Base-by-base conservation (phyloP, 2,113 vertebrate species). In the Piaya cayana region DNA sequence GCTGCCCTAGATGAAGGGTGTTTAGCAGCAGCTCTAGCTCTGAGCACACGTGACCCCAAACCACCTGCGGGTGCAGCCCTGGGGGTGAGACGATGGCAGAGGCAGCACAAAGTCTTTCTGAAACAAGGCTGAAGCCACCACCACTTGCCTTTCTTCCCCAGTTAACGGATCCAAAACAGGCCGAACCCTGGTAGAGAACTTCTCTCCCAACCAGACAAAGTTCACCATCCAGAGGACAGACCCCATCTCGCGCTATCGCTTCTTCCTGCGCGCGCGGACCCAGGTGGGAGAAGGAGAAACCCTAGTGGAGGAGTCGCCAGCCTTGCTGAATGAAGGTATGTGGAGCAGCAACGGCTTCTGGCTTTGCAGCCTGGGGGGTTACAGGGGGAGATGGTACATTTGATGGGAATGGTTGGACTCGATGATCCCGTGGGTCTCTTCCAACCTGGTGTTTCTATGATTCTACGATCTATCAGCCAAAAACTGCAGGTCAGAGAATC, bases 311-410 rank as follows among this genome's bases (percentile, higher is more conserved):
- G 99, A 99, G 62, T 99, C 99, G 0, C 98, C 99, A 4, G 97
- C 98, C 30, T 97, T 98, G 53, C 75, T 98, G 19, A 99, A 99
- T 2, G 99, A 99, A 98, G 99, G 99, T 99, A 98, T 90, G 98
- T 84, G 74, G 37, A 29, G 47, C 81, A 68, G 59, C 43, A 12
- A 12, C 23, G 23, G 77, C 37, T 7, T 10, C 58, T 8, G 32
- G 42, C 62, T 37, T 21, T 39, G 47, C 70, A 3, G 2, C 14
- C 47, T 23, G 21, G 1, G 8, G 92, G 49, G 20, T 2, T 18
- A 0, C 19, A n/a, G 17, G 45, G 9, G 20, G 68, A 1, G 27
- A 29, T 3, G 50, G 14, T 4, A 34, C 3, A 39, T 39, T n/a
- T n/a, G n/a, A n/a, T n/a, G n/a, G n/a, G n/a, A n/a, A n/a, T n/a